Evolutionary conservation across 2,888 invertebrate species (phyloP).

Genomic region (Entomobrya proxima): DNA sequence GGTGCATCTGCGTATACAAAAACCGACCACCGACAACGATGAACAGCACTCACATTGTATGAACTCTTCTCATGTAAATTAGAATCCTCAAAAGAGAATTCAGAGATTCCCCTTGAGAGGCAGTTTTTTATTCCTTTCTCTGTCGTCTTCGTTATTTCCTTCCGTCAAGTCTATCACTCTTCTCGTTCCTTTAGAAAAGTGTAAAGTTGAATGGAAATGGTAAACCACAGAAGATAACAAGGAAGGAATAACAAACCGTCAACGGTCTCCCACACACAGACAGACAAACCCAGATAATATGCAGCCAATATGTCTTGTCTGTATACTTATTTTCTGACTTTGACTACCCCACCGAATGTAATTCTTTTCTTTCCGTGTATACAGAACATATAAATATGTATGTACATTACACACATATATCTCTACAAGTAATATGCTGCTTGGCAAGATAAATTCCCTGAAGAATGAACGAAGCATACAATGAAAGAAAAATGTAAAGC

Average conservation of each 20-base stretch:
- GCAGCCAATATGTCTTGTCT: neutral
- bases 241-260: constrained; percentile 26
- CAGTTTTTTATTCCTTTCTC: neutral
- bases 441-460: constrained; percentile 12
- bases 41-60: neutral
- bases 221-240: constrained; percentile 16
- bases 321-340: neutral
- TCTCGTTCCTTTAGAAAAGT: constrained; percentile 17
- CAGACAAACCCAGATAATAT: neutral
- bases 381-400: neutral
- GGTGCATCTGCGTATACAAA: neutral
- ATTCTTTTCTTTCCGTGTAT: too few species aligned
- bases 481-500: constrained; percentile 36
- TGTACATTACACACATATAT: neutral
- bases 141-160: constrained; percentile 21
- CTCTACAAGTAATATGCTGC: neutral
- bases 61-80: constrained; percentile 52
- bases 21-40: neutral
- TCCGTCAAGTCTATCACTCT: constrained; percentile 14
- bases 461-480: constrained; percentile 24
- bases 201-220: neutral
- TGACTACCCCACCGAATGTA: too few species aligned
- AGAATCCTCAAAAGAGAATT: constrained; percentile 26
- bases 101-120: constrained; percentile 38
- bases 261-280: neutral